phyloP scores from a whole-genome alignment of 2,113 vertebrate species.

The Protobothrops mucrosquamatus region DNA sequence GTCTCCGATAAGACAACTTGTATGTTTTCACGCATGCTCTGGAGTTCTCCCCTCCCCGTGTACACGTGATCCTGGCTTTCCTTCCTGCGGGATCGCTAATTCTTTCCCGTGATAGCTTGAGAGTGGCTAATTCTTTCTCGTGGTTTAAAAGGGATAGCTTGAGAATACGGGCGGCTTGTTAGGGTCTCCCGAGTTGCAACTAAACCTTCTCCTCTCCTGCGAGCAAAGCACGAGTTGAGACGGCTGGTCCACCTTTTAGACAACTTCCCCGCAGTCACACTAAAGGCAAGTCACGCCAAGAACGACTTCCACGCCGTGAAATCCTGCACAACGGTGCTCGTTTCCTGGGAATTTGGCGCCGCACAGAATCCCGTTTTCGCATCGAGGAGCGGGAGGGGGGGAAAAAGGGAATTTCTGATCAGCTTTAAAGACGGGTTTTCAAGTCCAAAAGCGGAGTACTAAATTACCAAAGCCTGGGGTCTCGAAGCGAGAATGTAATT shows the following conservation, averaged over 20 bases:
- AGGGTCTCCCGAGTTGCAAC: not conserved
- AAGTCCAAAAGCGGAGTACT: not conserved
- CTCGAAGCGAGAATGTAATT: not conserved
- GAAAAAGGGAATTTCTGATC: slow-evolving; percentile 14
- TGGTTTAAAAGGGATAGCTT: no score
- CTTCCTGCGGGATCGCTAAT: not conserved
- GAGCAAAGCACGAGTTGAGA: not conserved
- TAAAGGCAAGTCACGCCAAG: not conserved
- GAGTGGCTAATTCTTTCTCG: no score
- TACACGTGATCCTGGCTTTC: not conserved
- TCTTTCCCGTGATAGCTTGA: not conserved
- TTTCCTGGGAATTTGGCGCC: slow-evolving; percentile 12
- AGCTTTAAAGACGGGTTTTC: slow-evolving; percentile 2
- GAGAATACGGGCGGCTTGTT: not conserved
- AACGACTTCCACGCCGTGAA: not conserved
- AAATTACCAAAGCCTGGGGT: not conserved
- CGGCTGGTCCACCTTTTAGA: not conserved
- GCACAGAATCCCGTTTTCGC: not conserved
- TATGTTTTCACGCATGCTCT: not conserved
- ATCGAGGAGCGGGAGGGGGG: not conserved
- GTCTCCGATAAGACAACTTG: fast-evolving
- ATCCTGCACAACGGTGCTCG: not conserved
- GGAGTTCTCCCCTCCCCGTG: fast-evolving
- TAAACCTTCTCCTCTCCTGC: not conserved
- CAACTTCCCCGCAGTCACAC: not conserved